These are phyloP conservation scores for Clitarchus hookeri DNA, from an alignment of 2,888 invertebrate species.

Conservation along the genomic window DNA sequence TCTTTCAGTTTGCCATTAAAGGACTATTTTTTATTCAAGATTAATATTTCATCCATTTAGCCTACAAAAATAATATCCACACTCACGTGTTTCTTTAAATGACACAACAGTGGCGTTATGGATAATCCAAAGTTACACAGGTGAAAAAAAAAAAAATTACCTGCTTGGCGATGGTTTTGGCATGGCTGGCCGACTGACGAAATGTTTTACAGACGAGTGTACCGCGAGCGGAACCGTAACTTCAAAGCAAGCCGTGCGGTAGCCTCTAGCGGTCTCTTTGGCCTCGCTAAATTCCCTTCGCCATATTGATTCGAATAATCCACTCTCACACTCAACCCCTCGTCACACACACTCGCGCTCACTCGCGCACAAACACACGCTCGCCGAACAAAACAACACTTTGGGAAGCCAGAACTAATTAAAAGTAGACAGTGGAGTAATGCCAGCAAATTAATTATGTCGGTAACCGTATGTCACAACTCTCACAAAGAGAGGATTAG, in stretches of 20 bases:
- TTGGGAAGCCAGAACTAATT: constrained; percentile 18
- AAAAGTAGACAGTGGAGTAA: constrained; percentile 25
- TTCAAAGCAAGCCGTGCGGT: constrained; percentile 19
- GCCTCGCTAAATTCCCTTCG: constrained; percentile 23
- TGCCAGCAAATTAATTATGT: constrained; percentile 20
- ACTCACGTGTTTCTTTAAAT: too few relatives aligned
- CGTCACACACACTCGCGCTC: neutral
- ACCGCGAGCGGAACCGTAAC: neutral
- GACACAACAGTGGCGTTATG: too few relatives aligned
- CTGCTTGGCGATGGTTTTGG: neutral
- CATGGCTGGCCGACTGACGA: neutral
- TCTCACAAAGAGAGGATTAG: neutral
- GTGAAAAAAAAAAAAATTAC: too few relatives aligned
- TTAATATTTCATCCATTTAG: too few relatives aligned
- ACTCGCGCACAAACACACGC: neutral
- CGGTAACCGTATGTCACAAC: constrained; percentile 19
- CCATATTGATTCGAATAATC: constrained; percentile 25
- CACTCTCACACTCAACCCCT: neutral
- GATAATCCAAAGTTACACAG: too few relatives aligned
- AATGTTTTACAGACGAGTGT: neutral
- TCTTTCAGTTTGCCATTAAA: too few relatives aligned
- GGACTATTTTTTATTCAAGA: too few relatives aligned
- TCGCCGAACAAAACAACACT: neutral
- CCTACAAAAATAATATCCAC: too few relatives aligned
- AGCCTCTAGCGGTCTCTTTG: neutral